Conservation (phyloP, 2,888 invertebrate genomes). For the Fragum fragum region DNA sequence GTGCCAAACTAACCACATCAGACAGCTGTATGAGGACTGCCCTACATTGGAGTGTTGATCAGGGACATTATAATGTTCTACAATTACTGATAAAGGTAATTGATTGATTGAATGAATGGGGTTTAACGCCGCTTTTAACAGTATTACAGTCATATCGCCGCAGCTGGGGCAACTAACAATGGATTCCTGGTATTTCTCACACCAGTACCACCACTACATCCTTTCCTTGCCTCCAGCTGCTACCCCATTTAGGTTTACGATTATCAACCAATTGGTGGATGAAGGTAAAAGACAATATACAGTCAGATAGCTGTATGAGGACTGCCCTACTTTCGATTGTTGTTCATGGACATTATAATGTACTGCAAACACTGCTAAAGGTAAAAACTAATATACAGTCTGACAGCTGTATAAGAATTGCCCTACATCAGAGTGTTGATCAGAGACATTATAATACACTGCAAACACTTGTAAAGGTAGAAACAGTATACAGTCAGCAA, state of each 20-base stretch:
- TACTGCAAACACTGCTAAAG: slow-evolving; percentile 57
- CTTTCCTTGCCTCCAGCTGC: too few species aligned
- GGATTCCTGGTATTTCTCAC: too few species aligned
- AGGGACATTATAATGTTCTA: slow-evolving; percentile 61
- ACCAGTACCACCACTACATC: too few species aligned
- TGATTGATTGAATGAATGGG: too few species aligned
- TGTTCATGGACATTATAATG: slow-evolving; percentile 58
- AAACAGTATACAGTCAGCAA: background rate
- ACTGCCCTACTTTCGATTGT: slow-evolving; percentile 69
- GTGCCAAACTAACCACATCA: slow-evolving; percentile 63
- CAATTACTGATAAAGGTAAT: slow-evolving; percentile 62
- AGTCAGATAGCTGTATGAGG: slow-evolving; percentile 61
- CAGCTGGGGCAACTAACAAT: too few species aligned
- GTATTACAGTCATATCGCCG: too few species aligned
- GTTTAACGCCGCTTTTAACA: too few species aligned
- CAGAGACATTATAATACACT: slow-evolving; percentile 61
- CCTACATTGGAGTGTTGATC: slow-evolving; percentile 68
- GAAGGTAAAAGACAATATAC: too few species aligned
- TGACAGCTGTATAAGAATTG: slow-evolving; percentile 65
- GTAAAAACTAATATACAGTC: slow-evolving; percentile 36
- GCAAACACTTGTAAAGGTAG: slow-evolving; percentile 60
- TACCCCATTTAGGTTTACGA: too few species aligned
- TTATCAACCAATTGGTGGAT: too few species aligned
- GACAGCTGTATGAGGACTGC: slow-evolving; percentile 68
- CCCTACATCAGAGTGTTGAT: slow-evolving; percentile 68